Evolutionary conservation across 2,797 vertebrate species (phyloP).

Genomic region (Acipenser ruthenus): DNA sequence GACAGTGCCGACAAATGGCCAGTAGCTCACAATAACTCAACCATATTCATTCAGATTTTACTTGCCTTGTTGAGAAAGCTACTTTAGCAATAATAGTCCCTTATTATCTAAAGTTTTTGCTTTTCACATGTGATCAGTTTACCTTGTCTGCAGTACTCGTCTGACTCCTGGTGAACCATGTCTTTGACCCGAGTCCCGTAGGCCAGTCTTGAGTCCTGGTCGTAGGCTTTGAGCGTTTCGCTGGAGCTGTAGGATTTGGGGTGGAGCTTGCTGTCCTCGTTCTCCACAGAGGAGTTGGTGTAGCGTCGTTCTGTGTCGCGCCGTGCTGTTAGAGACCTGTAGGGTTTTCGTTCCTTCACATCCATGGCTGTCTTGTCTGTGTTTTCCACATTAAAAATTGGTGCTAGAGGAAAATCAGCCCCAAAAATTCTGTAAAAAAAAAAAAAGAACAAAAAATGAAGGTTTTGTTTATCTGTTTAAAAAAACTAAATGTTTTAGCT

Average conservation of each 20-base stretch:
- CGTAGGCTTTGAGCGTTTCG: slow-evolving; percentile 94
- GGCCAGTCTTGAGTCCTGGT: slow-evolving; percentile 84
- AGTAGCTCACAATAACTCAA: no score
- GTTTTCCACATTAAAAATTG: slow-evolving; percentile 63
- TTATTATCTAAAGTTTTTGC: background rate
- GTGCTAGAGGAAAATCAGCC: slow-evolving; percentile 36
- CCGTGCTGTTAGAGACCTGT: slow-evolving; percentile 87
- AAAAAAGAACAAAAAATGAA: background rate
- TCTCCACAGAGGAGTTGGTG: slow-evolving; percentile 89
- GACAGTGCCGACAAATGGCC: no score
- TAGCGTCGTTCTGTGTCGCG: slow-evolving; percentile 87
- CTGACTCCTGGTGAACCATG: slow-evolving; percentile 86
- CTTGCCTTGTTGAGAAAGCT: no score
- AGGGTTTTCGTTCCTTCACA: slow-evolving; percentile 92
- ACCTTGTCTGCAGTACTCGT: slow-evolving; percentile 88
- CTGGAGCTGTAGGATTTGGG: slow-evolving; percentile 97
- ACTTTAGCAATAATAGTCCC: no score
- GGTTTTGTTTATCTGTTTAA: background rate
- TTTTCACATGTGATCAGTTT: slow-evolving; percentile 18
- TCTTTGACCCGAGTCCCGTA: slow-evolving; percentile 85
- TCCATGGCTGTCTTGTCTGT: slow-evolving; percentile 77
- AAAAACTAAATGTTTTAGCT: background rate
- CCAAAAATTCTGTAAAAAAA: slow-evolving; percentile 41
- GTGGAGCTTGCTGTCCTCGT: slow-evolving; percentile 82
- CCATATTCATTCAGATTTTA: no score